A percentile compares a stretch with the other conserved stretches of the same genome.
Conservation (phyloP, 2,888 invertebrate genomes). For the Amblyjoppa proteus region DNA sequence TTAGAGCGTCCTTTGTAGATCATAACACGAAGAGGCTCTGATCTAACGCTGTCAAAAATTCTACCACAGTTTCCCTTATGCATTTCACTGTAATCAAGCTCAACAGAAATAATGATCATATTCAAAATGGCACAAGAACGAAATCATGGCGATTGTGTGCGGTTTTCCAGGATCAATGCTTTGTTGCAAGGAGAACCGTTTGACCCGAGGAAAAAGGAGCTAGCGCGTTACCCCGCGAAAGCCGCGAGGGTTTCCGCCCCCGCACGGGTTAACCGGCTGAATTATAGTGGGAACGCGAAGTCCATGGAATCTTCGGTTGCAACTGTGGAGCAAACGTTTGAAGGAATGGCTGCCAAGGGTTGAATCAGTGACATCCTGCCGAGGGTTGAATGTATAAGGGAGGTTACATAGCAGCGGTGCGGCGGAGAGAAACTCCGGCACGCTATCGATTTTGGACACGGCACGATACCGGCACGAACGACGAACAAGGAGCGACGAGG, state of each 20-base stretch:
- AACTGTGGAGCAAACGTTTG: conserved; percentile 64
- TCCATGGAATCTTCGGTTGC: conserved; percentile 5
- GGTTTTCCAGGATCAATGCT: neutral
- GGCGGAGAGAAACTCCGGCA: conserved; percentile 41
- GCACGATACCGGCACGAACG: conserved; percentile 14
- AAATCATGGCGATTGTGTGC: neutral
- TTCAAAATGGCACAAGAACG: neutral
- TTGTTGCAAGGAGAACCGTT: neutral
- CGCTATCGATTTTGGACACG: conserved; percentile 67
- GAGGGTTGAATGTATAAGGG: conserved; percentile 41
- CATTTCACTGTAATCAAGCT: too few species aligned
- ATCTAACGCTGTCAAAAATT: too few species aligned
- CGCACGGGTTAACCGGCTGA: conserved; percentile 7
- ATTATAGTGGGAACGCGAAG: conserved; percentile 5
- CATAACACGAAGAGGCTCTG: too few species aligned
- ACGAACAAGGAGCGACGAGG: conserved; percentile 29
- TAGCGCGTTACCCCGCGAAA: neutral
- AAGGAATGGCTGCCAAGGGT: conserved; percentile 73
- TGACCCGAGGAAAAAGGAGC: neutral
- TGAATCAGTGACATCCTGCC: conserved; percentile 75
- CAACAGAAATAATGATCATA: too few species aligned
- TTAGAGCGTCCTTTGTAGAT: too few species aligned
- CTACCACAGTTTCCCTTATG: too few species aligned
- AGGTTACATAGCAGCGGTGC: conserved; percentile 56
- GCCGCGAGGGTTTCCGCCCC: neutral